phyloP scores from a whole-genome alignment of 2,797 vertebrate species.

The Pangasius mekongensis region DNA sequence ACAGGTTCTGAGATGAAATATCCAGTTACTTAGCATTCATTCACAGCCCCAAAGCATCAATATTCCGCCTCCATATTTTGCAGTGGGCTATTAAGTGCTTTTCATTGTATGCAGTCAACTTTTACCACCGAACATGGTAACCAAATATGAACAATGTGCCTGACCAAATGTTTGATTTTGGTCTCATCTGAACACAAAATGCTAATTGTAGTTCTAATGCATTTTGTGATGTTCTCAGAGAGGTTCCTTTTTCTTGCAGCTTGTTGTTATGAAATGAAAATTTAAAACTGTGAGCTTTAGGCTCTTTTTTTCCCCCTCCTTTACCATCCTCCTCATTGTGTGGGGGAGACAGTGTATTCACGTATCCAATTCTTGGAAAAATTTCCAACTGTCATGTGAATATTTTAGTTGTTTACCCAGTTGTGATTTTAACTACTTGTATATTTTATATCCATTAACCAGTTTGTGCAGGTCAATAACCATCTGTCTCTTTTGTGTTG shows the following conservation, averaged over 20 bases:
- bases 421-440: not conserved
- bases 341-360: not conserved
- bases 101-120: too few relatives aligned
- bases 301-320: not conserved
- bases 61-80: too few relatives aligned
- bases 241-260: not conserved
- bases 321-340: not conserved
- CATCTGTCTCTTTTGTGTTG: not conserved
- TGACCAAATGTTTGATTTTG: too few relatives aligned
- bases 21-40: not conserved
- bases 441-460: not conserved
- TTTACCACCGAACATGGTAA: too few relatives aligned
- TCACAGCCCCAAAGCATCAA: too few relatives aligned
- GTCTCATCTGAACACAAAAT: not conserved
- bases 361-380: not conserved
- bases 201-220: not conserved
- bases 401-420: not conserved
- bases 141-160: too few relatives aligned
- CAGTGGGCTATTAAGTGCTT: too few relatives aligned
- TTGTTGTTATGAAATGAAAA: not conserved
- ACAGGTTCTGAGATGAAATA: not conserved
- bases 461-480: not conserved
- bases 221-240: not conserved
- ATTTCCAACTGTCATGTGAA: not conserved
- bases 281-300: not conserved